These are phyloP conservation scores for Dipodomys merriami DNA, from an alignment of 2,113 vertebrate genomes.

Conservation along the genomic window DNA sequence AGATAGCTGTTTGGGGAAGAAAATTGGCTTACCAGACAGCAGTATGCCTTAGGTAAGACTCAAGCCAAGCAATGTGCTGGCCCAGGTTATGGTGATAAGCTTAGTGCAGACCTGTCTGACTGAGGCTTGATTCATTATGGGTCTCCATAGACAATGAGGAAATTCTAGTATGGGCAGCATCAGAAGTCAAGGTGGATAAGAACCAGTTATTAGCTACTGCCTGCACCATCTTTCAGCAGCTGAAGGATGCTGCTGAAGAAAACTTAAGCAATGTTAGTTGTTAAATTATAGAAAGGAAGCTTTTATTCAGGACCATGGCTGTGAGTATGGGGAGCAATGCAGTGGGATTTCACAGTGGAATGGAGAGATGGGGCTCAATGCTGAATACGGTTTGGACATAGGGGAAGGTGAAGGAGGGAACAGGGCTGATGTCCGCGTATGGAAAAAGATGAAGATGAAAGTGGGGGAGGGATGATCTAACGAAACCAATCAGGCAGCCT, in stretches of 20 bases:
- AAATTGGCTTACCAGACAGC: neutral
- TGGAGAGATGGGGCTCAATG: neutral
- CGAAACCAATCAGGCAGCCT: neutral
- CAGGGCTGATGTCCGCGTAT: neutral
- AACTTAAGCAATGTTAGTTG: neutral
- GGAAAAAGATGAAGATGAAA: neutral
- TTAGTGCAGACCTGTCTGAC: neutral
- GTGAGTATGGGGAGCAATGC: neutral
- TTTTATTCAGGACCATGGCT: neutral
- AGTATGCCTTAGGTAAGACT: neutral
- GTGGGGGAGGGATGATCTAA: neutral
- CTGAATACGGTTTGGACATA: too few relatives aligned
- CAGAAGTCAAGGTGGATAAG: neutral
- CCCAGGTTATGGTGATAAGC: neutral
- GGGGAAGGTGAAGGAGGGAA: neutral
- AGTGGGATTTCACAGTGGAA: neutral
- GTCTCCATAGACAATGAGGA: neutral
- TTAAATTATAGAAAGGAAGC: neutral
- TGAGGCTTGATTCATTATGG: neutral
- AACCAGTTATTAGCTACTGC: neutral
- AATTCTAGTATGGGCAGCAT: neutral
- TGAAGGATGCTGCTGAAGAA: neutral
- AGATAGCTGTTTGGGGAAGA: neutral
- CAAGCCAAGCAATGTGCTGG: neutral
- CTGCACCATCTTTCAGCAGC: neutral